A percentile compares a stretch with the other conserved stretches of the same genome.
These are phyloP conservation scores for Drosophila suzukii DNA, from an alignment of 1,140 invertebrate genomes.

Conservation along the genomic window DNA sequence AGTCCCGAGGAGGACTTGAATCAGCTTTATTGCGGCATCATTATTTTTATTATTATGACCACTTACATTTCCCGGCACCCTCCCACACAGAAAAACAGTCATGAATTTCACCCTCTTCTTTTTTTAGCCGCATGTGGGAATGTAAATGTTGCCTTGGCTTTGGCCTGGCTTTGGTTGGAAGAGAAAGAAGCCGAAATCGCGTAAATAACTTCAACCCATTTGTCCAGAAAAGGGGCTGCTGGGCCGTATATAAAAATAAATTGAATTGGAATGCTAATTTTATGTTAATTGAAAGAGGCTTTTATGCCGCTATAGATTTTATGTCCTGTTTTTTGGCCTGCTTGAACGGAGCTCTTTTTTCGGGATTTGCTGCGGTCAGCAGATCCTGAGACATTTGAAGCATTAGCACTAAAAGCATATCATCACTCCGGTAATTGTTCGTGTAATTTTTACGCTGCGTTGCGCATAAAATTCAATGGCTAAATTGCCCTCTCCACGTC, in stretches of 20 bases:
- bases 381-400: conserved; percentile 32
- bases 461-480: conserved; percentile 70
- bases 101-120: conserved; percentile 61
- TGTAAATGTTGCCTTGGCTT: conserved; percentile 59
- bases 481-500: conserved; percentile 3
- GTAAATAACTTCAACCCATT: conserved; percentile 82
- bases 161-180: conserved; percentile 8
- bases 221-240: conserved; percentile 21
- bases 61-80: conserved; percentile 74
- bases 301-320: conserved; percentile 78
- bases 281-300: conserved; percentile 82
- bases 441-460: conserved; percentile 58
- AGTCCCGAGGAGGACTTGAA: conserved; percentile 64
- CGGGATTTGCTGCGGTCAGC: conserved; percentile 57
- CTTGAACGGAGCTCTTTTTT: conserved; percentile 17
- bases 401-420: conserved; percentile 77
- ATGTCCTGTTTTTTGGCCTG: conserved; percentile 53
- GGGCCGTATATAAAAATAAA: conserved; percentile 79
- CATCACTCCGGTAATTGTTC: conserved; percentile 64
- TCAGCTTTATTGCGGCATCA: conserved; percentile 82
- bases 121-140: conserved; percentile 58
- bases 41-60: conserved; percentile 83
- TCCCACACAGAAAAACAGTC: conserved; percentile 23
- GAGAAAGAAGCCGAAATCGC: conserved; percentile 29
- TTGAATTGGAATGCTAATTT: conserved; percentile 82